Conservation (phyloP, 2,888 invertebrate species). For the Euzetes globulus region DNA sequence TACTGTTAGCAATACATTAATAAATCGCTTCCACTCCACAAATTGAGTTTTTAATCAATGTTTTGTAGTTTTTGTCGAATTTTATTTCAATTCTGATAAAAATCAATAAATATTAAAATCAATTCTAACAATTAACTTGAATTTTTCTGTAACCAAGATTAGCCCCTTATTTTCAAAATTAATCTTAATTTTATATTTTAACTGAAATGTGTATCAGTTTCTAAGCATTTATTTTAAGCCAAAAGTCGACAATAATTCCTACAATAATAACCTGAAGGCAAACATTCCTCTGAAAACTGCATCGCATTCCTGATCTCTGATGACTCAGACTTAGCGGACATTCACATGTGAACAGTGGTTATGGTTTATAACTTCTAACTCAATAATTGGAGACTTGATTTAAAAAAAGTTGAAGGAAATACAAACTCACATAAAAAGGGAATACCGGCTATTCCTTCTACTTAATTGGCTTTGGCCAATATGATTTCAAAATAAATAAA, state of each 20-base stretch:
- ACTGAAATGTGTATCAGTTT: background rate
- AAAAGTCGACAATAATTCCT: background rate
- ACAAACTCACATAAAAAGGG: background rate
- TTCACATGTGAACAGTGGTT: background rate
- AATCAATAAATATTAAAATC: too few relatives aligned
- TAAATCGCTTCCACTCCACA: too few relatives aligned
- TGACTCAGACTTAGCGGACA: background rate
- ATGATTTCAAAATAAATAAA: too few relatives aligned
- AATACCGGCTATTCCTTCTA: background rate
- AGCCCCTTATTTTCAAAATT: too few relatives aligned
- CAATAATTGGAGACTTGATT: background rate
- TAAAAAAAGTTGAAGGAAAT: background rate
- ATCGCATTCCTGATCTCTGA: background rate
- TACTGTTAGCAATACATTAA: too few relatives aligned
- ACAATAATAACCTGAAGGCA: background rate
- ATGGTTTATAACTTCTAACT: background rate
- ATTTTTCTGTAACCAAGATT: too few relatives aligned
- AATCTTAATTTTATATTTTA: too few relatives aligned
- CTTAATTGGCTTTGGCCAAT: too few relatives aligned
- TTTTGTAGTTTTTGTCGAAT: too few relatives aligned
- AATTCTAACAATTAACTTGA: too few relatives aligned
- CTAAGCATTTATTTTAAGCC: background rate
- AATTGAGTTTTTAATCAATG: too few relatives aligned
- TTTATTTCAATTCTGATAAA: too few relatives aligned
- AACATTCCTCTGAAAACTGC: background rate